phyloP scores from a whole-genome alignment of 2,113 vertebrate species.

The Arothron firmamentum region DNA sequence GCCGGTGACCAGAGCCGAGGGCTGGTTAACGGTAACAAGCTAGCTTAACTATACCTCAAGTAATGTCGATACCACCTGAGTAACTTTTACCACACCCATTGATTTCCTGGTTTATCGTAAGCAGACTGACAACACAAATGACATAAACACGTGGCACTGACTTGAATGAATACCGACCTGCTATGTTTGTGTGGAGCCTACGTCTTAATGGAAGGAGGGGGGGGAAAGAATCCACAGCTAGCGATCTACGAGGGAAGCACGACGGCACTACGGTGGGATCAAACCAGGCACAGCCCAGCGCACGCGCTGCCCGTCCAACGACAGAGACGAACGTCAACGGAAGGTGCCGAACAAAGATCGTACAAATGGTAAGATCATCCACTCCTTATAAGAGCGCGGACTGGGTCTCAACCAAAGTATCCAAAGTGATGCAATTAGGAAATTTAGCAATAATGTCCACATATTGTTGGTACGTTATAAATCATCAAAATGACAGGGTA shows the following conservation, averaged over 20 bases:
- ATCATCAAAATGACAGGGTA: too few species aligned
- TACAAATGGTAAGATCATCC: constrained; percentile 15
- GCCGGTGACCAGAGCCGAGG: constrained; percentile 21
- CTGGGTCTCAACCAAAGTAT: not conserved
- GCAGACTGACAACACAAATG: not conserved
- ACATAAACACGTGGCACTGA: not conserved
- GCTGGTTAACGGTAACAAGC: constrained; percentile 52
- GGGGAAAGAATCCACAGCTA: constrained; percentile 31
- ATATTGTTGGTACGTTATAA: too few species aligned
- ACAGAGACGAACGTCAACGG: constrained; percentile 35
- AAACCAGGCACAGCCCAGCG: constrained; percentile 22
- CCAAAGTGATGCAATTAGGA: not conserved
- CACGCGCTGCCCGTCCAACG: constrained; percentile 26
- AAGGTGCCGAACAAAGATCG: constrained; percentile 41
- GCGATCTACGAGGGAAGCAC: constrained; percentile 22
- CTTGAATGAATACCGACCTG: constrained; percentile 40
- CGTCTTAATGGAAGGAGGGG: constrained; percentile 11
- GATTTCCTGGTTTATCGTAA: not conserved
- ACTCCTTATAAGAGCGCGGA: not conserved
- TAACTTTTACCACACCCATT: constrained; percentile 32
- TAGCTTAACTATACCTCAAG: constrained; percentile 51
- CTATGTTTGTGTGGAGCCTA: constrained; percentile 7
- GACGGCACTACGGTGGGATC: constrained; percentile 24
- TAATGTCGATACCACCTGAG: constrained; percentile 30
- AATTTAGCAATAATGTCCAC: not conserved